Evolutionary conservation across 2,113 vertebrate genomes (phyloP), one percentile per base, ranked within the genome.

Genomic region (Chloropsis hardwickii): DNA sequence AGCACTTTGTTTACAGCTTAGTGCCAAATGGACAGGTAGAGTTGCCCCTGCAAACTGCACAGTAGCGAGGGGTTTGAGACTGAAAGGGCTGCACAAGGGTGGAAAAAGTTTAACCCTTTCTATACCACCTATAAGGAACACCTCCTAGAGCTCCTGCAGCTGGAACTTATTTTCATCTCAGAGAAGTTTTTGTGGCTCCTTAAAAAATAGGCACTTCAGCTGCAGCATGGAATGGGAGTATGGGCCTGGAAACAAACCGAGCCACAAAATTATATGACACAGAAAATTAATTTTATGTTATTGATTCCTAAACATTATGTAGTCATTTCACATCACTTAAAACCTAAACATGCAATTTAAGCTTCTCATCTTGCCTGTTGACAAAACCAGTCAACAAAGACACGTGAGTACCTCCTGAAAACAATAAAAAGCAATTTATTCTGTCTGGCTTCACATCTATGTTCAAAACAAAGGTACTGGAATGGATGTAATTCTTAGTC

Each of bases 21-120:
- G 4, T 67, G 51, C 4, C 19, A 70, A 82, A 67, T 2, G 3
- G 3, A 4, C 7, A 69, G 40, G 20, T 14, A 57, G n/a, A 65
- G 3, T 2, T 60, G 6, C 6, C 6, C 24, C 40, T 18, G 21
- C 5, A 86, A 64, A 4, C 33, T 6, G 1, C 16, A 31, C 5
- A 60, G 11, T 24, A 21, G 1, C 17, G 13, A 50, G 4, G 5
- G 5, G 2, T 53, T 61, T 79, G 25, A 50, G 21, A 56, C 11
- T 28, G 19, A 76, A 83, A 60, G 4, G 14, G 72, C 12, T 76
- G 44, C 21, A 33, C 12, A 51, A 39, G 10, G 7, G 5, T 51
- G 21, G 7, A 56, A 20, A 25, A 6, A 10, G 11, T 65, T 86
- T 42, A 40, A 60, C 18, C 12, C 19, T 19, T 48, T 69, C 42